Evolutionary conservation across 2,113 vertebrate genomes (phyloP), one percentile per base, ranked within the genome.

Genomic region (Odocoileus virginianus): DNA sequence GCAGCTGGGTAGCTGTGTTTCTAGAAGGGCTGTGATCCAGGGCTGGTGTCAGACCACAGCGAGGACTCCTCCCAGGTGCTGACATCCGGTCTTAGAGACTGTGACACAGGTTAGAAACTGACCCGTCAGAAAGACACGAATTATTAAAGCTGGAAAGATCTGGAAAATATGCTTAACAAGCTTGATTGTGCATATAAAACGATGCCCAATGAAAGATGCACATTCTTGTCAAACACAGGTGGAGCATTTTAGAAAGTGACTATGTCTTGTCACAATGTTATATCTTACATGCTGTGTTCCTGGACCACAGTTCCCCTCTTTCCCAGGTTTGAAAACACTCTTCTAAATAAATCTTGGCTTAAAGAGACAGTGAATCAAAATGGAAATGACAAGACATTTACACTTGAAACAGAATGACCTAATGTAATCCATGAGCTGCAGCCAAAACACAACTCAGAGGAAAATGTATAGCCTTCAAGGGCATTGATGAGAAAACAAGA

Each of bases 181-280:
- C 28, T 15, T 28, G n/a, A 58, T 15, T 33, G 40, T 23, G 6
- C 16, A 6, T 23, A 2, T 21, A 17, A 47, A 81, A 25, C 82
- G 12, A 74, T 21, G 10, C 54, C 71, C 43, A n/a, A 0, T 2
- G 55, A 47, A 54, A 27, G n/a, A 58, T 2, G 25, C 2, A 17
- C 23, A 1, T 57, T 28, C 74, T 74, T 13, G 33, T 13, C 54
- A 28, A 30, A 43, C n/a, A 67, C 13, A 12, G 76, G 36, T 9
- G 2, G 13, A 52, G 14, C 40, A 2, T 67, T 58, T 78, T n/a
- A 52, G 78, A 50, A 92, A 79, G 50, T 84, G 54, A 19, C 57
- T 1, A 0, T 5, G 25, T 52, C 19, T 60, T 19, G 2, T 43
- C 28, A 7, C 3, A 23, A 19, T 23, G 19, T 91, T n/a, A 7